Conservation (phyloP, 1,140 invertebrate genomes). For the Microplitis mediator region DNA sequence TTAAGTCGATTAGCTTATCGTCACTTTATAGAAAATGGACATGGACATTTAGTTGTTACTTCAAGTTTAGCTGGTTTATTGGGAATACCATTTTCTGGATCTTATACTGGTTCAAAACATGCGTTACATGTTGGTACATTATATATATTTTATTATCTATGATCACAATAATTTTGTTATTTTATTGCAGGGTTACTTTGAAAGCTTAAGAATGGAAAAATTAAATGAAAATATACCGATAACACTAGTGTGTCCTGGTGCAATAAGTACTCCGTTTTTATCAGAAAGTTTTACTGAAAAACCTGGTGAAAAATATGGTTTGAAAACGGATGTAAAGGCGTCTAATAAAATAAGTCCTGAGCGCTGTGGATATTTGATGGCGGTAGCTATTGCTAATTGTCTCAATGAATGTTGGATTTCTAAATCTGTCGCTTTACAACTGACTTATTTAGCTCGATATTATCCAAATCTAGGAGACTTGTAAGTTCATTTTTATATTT, state of each 20-base stretch:
- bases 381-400: slow-evolving; percentile 78
- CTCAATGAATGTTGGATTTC: slow-evolving; percentile 79
- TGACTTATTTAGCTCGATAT: slow-evolving; percentile 71
- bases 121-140: slow-evolving; percentile 73
- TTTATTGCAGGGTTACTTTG: slow-evolving; percentile 72
- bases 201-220: slow-evolving; percentile 70
- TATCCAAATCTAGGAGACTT: slow-evolving; percentile 67
- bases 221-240: slow-evolving; percentile 66
- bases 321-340: slow-evolving; percentile 53
- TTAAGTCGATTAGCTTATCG: slow-evolving; percentile 72
- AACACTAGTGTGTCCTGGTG: slow-evolving; percentile 79
- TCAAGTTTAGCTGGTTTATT: slow-evolving; percentile 76
- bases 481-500: slow-evolving; percentile 55
- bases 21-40: slow-evolving; percentile 67
- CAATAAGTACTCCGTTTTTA: slow-evolving; percentile 76
- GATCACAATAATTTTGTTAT: slow-evolving; percentile 2
- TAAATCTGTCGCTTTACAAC: slow-evolving; percentile 67
- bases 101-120: slow-evolving; percentile 82
- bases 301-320: slow-evolving; percentile 67
- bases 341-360: slow-evolving; percentile 71
- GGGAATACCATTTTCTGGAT: slow-evolving; percentile 74
- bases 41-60: slow-evolving; percentile 75
- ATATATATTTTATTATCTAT: background rate
- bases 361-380: slow-evolving; percentile 76
- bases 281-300: slow-evolving; percentile 72